Evolutionary conservation across 2,888 invertebrate genomes (phyloP), one percentile per base, ranked within the genome.

Genomic region (Piscicola geometra): DNA sequence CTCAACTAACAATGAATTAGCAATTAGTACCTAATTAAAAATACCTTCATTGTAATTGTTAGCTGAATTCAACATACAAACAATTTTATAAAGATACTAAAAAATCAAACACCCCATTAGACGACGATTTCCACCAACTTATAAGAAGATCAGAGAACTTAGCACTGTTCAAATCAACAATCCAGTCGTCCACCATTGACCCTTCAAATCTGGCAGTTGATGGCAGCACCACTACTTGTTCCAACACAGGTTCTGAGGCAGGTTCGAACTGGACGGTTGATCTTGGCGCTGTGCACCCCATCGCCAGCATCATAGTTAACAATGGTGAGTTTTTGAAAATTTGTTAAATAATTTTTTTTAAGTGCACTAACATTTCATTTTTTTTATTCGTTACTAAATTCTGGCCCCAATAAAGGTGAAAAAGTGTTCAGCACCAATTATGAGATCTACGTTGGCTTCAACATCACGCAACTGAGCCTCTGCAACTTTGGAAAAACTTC

Each of bases 141-240:
- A 3, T 56, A 25, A 56, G 60, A 56, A 9, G 73, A n/a, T 47
- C 73, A 18, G 56, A 64, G 30, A 73, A 73, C 33, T 73, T 76
- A 0, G 76, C 76, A 32, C 41, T 52, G 33, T 36, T 35, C n/a
- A 71, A 76, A 66, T n/a, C 28, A 2, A 30, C 73, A 2, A 35
- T 28, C n/a, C 76, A 76, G 67, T 76, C 76, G 9, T 73, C 76
- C 66, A 52, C 76, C 2, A 35, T 56, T 12, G 66, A 76, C 28
- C 76, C 75, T 30, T 74, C 77, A 28, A 67, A 70, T 21, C 76
- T 74, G 33, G 77, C 77, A 0, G 71, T 77, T n/a, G 77, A 77
- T 66, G 76, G 69, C 33, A 74, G 67, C 56, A 68, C 50, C 28
- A 69, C 33, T 15, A 74, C 75, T 12, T 74, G 77, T 52, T 70